Evolutionary conservation across 2,797 vertebrate genomes (phyloP).

Genomic region (Microhierax caerulescens): DNA sequence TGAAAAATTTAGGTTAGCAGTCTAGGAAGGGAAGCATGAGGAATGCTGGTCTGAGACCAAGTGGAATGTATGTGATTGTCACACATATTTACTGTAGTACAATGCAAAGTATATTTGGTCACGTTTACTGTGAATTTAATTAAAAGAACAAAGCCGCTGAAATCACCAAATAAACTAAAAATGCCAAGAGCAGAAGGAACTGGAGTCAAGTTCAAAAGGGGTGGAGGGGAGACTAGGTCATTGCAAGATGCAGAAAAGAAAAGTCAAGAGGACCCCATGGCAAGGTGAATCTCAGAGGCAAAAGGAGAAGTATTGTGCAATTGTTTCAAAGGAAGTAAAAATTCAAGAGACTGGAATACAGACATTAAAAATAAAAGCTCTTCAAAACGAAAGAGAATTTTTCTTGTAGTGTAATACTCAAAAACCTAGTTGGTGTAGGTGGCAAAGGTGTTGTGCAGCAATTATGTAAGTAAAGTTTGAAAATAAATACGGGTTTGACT

Average conservation of each 20-base stretch:
- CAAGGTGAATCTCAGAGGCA: background rate
- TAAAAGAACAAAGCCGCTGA: background rate
- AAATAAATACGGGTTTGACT: background rate
- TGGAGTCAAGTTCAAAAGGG: background rate
- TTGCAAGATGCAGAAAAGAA: background rate
- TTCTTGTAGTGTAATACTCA: background rate
- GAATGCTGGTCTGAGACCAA: background rate
- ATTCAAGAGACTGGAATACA: background rate
- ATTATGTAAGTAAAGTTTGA: background rate
- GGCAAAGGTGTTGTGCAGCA: background rate
- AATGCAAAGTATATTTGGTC: background rate
- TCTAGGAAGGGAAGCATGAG: background rate
- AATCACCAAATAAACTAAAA: background rate
- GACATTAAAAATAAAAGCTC: background rate
- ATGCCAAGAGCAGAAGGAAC: background rate
- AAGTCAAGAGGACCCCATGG: background rate
- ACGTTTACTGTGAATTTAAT: background rate
- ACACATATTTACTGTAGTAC: background rate
- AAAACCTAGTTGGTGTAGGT: background rate
- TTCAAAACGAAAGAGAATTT: background rate
- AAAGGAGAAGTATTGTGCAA: background rate
- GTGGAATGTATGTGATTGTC: background rate
- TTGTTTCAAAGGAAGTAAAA: background rate
- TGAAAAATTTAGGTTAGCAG: background rate
- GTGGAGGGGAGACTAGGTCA: background rate